A percentile compares a stretch with the other conserved stretches of the same genome.
Conservation (phyloP, 2,797 vertebrate genomes). For the Enteromius viviparus region DNA sequence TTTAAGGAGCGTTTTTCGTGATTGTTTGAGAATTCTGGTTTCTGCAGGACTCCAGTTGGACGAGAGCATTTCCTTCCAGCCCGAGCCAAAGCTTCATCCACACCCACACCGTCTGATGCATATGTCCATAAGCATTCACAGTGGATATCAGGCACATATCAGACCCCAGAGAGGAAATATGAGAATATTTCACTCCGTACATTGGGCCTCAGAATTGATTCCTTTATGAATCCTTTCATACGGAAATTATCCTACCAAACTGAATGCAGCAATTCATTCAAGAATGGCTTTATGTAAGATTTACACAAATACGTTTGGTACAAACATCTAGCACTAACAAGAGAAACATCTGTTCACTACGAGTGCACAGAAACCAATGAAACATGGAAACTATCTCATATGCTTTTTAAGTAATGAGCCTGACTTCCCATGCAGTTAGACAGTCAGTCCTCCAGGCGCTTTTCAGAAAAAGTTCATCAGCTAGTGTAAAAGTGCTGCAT, state of each 20-base stretch:
- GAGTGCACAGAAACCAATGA: background rate
- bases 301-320: background rate
- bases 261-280: background rate
- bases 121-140: conserved; percentile 21
- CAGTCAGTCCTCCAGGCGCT: background rate
- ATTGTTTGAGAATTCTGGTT: conserved; percentile 30
- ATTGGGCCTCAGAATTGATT: background rate
- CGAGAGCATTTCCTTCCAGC: conserved; percentile 25
- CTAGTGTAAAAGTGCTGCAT: background rate
- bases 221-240: background rate
- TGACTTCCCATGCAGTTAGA: background rate
- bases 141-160: background rate
- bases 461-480: background rate
- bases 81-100: conserved; percentile 39
- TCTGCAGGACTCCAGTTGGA: conserved; percentile 40
- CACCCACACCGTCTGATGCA: conserved; percentile 36
- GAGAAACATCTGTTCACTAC: background rate
- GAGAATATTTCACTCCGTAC: background rate
- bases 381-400: background rate
- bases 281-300: background rate
- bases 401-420: background rate
- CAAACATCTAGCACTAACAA: background rate
- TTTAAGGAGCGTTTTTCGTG: background rate
- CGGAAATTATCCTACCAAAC: background rate
- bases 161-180: conserved; percentile 5